These are phyloP conservation scores for Clarias macrocephalus DNA, from an alignment of 2,113 vertebrate species.

Conservation along the genomic window DNA sequence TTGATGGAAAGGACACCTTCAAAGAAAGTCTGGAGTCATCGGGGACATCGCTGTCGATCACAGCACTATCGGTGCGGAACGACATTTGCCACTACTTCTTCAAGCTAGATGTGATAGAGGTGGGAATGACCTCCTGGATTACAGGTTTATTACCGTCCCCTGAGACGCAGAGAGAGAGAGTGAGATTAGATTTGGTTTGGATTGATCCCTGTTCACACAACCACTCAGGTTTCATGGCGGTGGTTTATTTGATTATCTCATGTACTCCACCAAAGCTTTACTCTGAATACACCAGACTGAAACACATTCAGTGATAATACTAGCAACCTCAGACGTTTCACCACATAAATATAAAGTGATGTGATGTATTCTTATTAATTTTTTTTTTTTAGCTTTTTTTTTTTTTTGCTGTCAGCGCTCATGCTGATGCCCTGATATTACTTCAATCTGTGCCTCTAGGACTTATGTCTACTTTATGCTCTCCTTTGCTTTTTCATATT, in stretches of 20 bases:
- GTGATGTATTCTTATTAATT: constrained; percentile 19
- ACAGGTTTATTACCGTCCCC: constrained; percentile 40
- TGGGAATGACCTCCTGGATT: constrained; percentile 22
- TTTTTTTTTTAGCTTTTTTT: background rate
- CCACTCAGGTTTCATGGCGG: constrained; percentile 12
- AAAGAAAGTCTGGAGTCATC: constrained; percentile 32
- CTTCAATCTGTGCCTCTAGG: background rate
- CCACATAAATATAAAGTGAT: constrained; percentile 15
- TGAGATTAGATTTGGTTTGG: constrained; percentile 36
- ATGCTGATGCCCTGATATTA: constrained; percentile 26
- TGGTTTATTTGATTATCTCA: constrained; percentile 32
- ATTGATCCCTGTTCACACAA: constrained; percentile 34
- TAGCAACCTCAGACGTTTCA: background rate
- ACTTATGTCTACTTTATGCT: background rate
- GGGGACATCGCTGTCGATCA: constrained; percentile 46
- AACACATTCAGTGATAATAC: constrained; percentile 6
- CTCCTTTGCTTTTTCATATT: background rate
- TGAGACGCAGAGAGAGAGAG: constrained; percentile 3
- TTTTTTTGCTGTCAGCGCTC: constrained; percentile 15
- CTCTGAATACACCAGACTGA: background rate
- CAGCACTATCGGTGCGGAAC: constrained; percentile 41
- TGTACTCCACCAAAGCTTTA: constrained; percentile 9
- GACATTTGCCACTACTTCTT: constrained; percentile 20
- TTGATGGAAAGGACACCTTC: constrained; percentile 47
- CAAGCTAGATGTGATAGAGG: constrained; percentile 39